Conservation (phyloP, 1,140 invertebrate genomes). For the Tetragonula clypearis region DNA sequence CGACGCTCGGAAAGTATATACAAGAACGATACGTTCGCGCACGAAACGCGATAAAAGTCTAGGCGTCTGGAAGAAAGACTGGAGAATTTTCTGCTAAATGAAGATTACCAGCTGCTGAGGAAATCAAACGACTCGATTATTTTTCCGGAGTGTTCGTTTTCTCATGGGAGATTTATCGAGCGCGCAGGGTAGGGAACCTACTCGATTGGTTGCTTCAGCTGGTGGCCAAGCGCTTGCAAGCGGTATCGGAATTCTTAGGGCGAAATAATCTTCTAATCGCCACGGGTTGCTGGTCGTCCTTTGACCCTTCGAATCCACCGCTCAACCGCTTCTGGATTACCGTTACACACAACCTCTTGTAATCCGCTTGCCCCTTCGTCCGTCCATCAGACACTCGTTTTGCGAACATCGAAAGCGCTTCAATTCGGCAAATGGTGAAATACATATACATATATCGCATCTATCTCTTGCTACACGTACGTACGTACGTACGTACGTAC, state of each 20-base stretch:
- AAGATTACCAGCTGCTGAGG: background rate
- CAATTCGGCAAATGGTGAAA: background rate
- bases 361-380: constrained; percentile 35
- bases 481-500: too few species aligned
- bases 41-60: background rate
- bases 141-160: background rate
- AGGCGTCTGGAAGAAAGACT: background rate
- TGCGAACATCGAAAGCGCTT: background rate
- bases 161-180: background rate
- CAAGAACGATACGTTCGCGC: too few species aligned
- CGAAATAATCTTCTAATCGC: constrained; percentile 37
- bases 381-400: constrained; percentile 15
- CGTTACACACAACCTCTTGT: constrained; percentile 16
- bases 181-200: background rate
- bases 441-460: background rate
- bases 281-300: constrained; percentile 4
- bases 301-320: constrained; percentile 32
- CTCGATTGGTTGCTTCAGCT: background rate
- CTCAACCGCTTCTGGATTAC: constrained; percentile 31
- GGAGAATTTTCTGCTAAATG: background rate
- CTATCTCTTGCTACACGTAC: too few species aligned
- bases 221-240: background rate
- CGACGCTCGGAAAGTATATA: too few species aligned
- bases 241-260: constrained; percentile 29
- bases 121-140: background rate